Evolutionary conservation across 2,888 invertebrate species (phyloP), one percentile per base, ranked within the genome.

Genomic region (Cataglyphis albicans): DNA sequence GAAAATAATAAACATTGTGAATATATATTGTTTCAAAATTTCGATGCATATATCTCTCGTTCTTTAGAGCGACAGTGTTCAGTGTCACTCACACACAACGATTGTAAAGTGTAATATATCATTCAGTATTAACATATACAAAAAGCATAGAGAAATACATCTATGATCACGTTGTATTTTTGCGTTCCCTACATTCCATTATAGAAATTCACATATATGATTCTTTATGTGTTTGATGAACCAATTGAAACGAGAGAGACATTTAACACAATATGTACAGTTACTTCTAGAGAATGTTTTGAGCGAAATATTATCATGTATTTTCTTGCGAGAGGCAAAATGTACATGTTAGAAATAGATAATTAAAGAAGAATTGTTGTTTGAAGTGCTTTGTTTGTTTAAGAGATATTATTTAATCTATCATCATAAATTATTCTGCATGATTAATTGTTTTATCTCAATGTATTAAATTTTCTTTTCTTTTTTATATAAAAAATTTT

Each of bases 51-150:
- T 67, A 9, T 83, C 76, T 84, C 81, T 88, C 86, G 25, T 85
- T 88, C 84, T 82, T 75, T 86, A 65, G 64, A 83, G 61, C 84
- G 82, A 55, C 38, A 83, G 65, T 81, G 80, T 82, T 86, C 84
- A 21, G 21, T 21, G 21, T 21, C 21, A 82, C 72, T 83, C 82
- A 72, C 72, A 35, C 52, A 81, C 89, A 89, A 85, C 86, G 86
- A 82, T 85, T 92, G 91, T 92, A 93, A 93, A 93, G 92, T 94
- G 92, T 94, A 93, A 94, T 93, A 93, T 93, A 93, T 91, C 90
- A 92, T 90, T 92, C 94, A 94, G 94, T 94, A 94, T 94, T 94
- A 93, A 92, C 86, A 91, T 92, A 91, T 91, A 90, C 85, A 87
- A 90, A 90, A 90, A 87, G 29, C 65, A 84, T 68, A 75, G 61